Evolutionary conservation across 2,113 vertebrate genomes (phyloP).

Genomic region (Planiliza haematocheilus): DNA sequence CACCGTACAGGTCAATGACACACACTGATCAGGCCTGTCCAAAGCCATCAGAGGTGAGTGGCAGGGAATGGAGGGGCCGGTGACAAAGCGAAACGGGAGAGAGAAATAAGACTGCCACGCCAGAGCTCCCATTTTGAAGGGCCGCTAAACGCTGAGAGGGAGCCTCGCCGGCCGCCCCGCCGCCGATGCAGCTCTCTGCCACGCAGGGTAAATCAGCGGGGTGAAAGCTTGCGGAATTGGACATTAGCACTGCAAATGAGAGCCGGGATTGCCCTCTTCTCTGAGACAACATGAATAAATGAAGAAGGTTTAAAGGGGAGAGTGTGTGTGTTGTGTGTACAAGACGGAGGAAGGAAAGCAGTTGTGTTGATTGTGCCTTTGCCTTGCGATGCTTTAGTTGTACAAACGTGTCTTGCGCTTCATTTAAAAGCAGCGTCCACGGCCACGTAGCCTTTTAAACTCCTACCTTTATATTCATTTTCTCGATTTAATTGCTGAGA

Average conservation of each 20-base stretch:
- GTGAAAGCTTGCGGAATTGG: conserved; percentile 98
- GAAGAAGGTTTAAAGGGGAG: conserved; percentile 72
- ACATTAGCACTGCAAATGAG: conserved; percentile 99
- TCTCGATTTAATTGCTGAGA: no score
- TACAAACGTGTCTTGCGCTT: no score
- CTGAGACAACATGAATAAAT: conserved; percentile 85
- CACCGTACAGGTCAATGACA: conserved; percentile 98
- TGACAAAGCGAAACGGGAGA: conserved; percentile 99
- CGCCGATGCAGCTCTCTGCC: conserved; percentile 86
- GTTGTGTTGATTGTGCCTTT: conserved; percentile 33
- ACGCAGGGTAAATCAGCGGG: conserved; percentile 94
- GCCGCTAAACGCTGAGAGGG: conserved; percentile 92
- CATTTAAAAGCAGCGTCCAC: no score
- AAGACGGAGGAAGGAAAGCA: not conserved
- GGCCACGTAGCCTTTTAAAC: no score
- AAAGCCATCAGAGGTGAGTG: conserved; percentile 99
- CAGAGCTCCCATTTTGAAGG: conserved; percentile 95
- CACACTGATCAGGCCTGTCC: conserved; percentile 99
- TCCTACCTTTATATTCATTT: no score
- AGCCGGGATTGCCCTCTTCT: conserved; percentile 91
- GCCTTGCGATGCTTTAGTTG: not conserved
- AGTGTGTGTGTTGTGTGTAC: conserved; percentile 1
- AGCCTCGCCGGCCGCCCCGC: conserved; percentile 81
- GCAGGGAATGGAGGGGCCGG: conserved; percentile 98
- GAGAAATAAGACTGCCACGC: conserved; percentile 99